A percentile compares a stretch with the other conserved stretches of the same genome.
Conservation (phyloP, 1,140 invertebrate genomes). For the Drosophila ambigua region DNA sequence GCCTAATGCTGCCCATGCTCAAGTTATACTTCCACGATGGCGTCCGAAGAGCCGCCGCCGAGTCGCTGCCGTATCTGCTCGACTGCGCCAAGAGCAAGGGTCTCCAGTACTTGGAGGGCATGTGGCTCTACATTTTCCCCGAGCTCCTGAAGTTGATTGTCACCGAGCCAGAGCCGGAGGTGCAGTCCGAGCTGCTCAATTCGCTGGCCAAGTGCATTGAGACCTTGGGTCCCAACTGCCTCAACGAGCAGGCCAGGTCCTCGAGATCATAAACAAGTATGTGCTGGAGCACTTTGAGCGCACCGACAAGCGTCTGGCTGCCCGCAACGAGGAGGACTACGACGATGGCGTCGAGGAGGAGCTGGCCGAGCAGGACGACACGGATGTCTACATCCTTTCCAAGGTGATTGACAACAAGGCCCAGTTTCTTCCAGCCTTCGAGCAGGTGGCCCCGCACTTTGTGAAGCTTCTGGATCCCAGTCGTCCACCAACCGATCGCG, state of each 20-base stretch:
- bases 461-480: constrained; percentile 92
- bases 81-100: constrained; percentile 96
- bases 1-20: constrained; percentile 97
- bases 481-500: constrained; percentile 95
- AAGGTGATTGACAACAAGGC: constrained; percentile 96
- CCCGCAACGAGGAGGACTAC: constrained; percentile 98
- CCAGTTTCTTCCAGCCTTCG: constrained; percentile 95
- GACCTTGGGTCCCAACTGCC: constrained; percentile 93
- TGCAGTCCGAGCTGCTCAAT: constrained; percentile 94
- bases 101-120: constrained; percentile 89
- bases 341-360: constrained; percentile 98
- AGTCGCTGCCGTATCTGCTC: constrained; percentile 96
- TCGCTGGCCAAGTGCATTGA: constrained; percentile 97
- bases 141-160: constrained; percentile 96
- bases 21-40: constrained; percentile 99
- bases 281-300: constrained; percentile 96
- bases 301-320: constrained; percentile 91
- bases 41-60: constrained; percentile 95
- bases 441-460: constrained; percentile 94
- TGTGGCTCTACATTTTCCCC: constrained; percentile 97
- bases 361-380: constrained; percentile 96
- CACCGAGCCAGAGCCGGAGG: constrained; percentile 96
- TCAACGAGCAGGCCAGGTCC: constrained; percentile 91
- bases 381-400: constrained; percentile 96
- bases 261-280: constrained; percentile 94